phyloP scores from a whole-genome alignment of 2,888 invertebrate species.

The Meiosimyza decipiens region DNA sequence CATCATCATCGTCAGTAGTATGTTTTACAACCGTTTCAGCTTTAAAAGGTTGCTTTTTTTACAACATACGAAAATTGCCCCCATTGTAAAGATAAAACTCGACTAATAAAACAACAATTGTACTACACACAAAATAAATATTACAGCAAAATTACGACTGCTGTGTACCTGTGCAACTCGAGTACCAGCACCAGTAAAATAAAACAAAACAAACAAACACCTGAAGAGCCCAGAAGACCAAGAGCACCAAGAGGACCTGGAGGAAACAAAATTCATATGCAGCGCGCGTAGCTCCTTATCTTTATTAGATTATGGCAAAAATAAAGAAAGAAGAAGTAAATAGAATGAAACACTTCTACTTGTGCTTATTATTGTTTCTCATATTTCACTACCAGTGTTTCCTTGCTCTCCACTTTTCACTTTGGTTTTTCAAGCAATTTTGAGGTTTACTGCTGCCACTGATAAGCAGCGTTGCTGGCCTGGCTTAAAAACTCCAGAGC shows the following conservation, averaged over 20 bases:
- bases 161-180: constrained; percentile 29
- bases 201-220: neutral
- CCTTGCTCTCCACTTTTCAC: neutral
- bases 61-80: constrained; percentile 29
- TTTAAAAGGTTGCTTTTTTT: neutral
- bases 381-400: constrained; percentile 11
- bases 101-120: constrained; percentile 25
- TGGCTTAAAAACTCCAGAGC: neutral
- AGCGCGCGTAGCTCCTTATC: constrained; percentile 25
- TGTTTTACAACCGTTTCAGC: constrained; percentile 7
- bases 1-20: constrained; percentile 10
- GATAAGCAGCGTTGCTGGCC: neutral
- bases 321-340: neutral
- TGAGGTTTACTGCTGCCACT: neutral
- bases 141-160: constrained; percentile 53
- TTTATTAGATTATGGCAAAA: constrained; percentile 26
- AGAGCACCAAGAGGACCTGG: constrained; percentile 8
- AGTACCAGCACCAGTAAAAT: neutral
- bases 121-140: constrained; percentile 49
- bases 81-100: constrained; percentile 57
- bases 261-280: constrained; percentile 18
- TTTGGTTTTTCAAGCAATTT: neutral
- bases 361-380: no score
- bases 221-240: neutral
- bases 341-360: no score